These are phyloP conservation scores for Orius insidiosus DNA, from an alignment of 1,140 invertebrate species.

Conservation along the genomic window DNA sequence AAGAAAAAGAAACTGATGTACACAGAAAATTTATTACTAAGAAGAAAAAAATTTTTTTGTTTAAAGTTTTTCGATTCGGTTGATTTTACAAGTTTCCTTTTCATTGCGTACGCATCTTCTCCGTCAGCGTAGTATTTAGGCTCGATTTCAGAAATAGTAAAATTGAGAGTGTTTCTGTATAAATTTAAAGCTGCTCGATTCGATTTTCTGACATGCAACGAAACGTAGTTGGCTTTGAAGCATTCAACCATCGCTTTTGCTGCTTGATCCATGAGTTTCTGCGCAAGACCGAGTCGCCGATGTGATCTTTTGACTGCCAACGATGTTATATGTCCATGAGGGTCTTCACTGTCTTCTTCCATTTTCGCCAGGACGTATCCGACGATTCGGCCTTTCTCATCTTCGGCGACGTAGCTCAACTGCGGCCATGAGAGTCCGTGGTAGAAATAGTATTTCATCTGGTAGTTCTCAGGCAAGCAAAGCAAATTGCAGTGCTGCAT, in stretches of 20 bases:
- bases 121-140: conserved; percentile 99
- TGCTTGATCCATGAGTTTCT: conserved; percentile 96
- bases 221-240: conserved; percentile 94
- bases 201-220: conserved; percentile 91
- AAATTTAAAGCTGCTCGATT: conserved; percentile 97
- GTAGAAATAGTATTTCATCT: conserved; percentile 99
- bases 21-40: no score
- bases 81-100: conserved; percentile 49
- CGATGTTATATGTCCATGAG: conserved; percentile 99
- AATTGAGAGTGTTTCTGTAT: conserved; percentile 91
- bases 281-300: conserved; percentile 83
- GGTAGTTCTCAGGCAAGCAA: conserved; percentile 98
- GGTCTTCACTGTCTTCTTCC: conserved; percentile 97
- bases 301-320: conserved; percentile 82
- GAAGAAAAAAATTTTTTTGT: not conserved
- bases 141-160: conserved; percentile 97
- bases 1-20: no score
- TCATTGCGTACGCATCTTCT: conserved; percentile 99
- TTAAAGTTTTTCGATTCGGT: not conserved
- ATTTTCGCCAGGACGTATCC: conserved; percentile 99
- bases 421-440: conserved; percentile 98
- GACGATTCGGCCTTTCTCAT: conserved; percentile 53
- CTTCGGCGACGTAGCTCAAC: conserved; percentile 97
- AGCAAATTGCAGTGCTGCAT: conserved; percentile 99
- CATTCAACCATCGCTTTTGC: conserved; percentile 80